Evolutionary conservation across 2,888 invertebrate species (phyloP).

Genomic region (Lepidochrysops patricia): DNA sequence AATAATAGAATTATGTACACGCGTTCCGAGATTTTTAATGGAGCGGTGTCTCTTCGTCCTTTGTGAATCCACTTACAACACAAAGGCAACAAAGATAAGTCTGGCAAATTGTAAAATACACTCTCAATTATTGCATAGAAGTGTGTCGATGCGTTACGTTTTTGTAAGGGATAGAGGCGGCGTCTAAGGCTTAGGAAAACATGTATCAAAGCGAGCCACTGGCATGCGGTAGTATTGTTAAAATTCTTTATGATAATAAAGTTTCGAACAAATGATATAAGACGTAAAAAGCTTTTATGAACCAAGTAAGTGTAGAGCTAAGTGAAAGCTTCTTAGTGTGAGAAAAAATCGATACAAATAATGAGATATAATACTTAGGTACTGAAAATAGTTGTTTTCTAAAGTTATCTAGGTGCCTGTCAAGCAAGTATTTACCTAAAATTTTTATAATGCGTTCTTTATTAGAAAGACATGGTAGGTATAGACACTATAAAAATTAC

Average conservation of each 20-base stretch:
- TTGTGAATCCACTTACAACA: slow-evolving; percentile 69
- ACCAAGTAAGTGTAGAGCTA: not conserved
- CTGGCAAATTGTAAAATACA: slow-evolving; percentile 73
- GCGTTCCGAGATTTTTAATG: slow-evolving; percentile 40
- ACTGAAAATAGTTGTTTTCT: no score
- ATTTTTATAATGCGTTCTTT: no score
- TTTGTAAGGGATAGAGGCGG: slow-evolving; percentile 44
- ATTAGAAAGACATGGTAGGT: no score
- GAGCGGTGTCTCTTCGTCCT: slow-evolving; percentile 49
- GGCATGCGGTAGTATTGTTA: slow-evolving; percentile 22
- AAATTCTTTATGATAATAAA: slow-evolving; percentile 8
- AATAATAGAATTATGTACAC: slow-evolving; percentile 70
- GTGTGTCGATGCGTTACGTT: slow-evolving; percentile 54
- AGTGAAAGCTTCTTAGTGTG: not conserved
- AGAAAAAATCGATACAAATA: no score
- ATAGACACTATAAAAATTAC: no score
- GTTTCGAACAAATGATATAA: not conserved
- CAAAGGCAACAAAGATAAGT: slow-evolving; percentile 62
- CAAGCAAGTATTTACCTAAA: no score
- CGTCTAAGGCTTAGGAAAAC: slow-evolving; percentile 68
- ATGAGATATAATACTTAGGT: no score
- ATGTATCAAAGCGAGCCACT: slow-evolving; percentile 48
- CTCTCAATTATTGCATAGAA: slow-evolving; percentile 70
- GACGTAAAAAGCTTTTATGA: not conserved
- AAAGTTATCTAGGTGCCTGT: no score